Evolutionary conservation across 2,888 invertebrate genomes (phyloP).

Genomic region (Myopa testacea): DNA sequence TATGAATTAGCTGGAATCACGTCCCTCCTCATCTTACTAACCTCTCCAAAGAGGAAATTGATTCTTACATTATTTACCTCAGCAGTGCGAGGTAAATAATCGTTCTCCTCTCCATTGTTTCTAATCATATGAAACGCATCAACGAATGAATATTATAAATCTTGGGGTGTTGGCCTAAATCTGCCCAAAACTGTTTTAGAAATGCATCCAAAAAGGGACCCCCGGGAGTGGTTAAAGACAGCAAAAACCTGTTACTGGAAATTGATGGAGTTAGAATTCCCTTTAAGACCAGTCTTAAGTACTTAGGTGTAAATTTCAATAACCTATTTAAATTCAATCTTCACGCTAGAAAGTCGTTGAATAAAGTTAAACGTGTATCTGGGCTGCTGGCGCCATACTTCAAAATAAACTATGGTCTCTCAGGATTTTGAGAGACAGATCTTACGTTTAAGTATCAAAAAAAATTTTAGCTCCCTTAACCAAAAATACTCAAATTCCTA

Average conservation of each 20-base stretch:
- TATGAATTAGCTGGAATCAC: too few species aligned
- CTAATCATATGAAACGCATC: background rate
- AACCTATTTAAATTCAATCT: background rate
- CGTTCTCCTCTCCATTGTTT: background rate
- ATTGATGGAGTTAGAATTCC: too few species aligned
- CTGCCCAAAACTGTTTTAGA: background rate
- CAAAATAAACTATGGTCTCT: too few species aligned
- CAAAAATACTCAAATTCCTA: background rate
- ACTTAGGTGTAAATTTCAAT: too few species aligned
- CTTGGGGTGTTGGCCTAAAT: background rate
- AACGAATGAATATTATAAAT: background rate
- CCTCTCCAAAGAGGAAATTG: conserved; percentile 3
- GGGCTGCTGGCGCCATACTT: background rate
- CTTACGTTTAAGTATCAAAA: background rate
- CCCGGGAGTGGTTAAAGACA: background rate
- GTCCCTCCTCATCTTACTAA: background rate
- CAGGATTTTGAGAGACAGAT: background rate
- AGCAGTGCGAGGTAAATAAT: background rate
- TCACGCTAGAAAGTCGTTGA: background rate
- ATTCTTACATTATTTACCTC: background rate
- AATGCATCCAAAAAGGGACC: background rate
- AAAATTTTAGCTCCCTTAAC: background rate
- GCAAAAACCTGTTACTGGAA: background rate
- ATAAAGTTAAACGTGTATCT: background rate
- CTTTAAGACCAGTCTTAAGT: too few species aligned